These are phyloP conservation scores for Formicarius rufipectus DNA, from an alignment of 2,113 vertebrate genomes.

Conservation along the genomic window DNA sequence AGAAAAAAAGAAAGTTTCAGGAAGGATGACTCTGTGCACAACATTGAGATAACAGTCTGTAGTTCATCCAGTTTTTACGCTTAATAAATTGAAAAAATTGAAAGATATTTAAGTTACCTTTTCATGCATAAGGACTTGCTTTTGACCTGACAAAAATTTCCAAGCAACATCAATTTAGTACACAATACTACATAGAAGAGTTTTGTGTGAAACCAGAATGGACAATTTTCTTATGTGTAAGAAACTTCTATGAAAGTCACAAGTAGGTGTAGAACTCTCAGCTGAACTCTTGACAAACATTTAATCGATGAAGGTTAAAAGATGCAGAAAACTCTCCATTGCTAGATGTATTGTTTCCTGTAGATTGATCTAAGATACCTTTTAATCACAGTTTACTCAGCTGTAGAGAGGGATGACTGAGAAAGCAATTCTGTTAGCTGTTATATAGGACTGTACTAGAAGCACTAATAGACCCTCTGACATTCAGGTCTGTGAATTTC, in stretches of 20 bases:
- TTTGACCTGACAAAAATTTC: not conserved
- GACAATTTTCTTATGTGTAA: not conserved
- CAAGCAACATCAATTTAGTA: not conserved
- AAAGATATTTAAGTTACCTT: not conserved
- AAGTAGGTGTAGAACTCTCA: not conserved
- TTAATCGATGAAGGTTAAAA: constrained; percentile 9
- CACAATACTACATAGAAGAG: not conserved
- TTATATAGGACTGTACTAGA: not conserved
- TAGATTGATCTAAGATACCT: not conserved
- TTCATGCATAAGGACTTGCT: not conserved
- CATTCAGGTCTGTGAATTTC: not conserved
- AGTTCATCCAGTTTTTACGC: not conserved
- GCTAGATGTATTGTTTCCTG: not conserved
- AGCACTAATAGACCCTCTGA: not conserved
- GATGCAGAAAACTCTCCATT: not conserved
- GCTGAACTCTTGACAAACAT: not conserved
- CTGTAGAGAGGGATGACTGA: not conserved
- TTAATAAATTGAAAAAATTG: not conserved
- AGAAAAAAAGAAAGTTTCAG: not conserved
- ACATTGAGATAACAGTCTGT: not conserved
- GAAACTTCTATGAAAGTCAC: not conserved
- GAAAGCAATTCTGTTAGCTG: not conserved
- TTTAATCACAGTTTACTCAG: not conserved
- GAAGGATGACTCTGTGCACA: not conserved
- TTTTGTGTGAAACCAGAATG: not conserved